phyloP scores from a whole-genome alignment of 2,888 invertebrate species.

The Drosophila austrosaltans region DNA sequence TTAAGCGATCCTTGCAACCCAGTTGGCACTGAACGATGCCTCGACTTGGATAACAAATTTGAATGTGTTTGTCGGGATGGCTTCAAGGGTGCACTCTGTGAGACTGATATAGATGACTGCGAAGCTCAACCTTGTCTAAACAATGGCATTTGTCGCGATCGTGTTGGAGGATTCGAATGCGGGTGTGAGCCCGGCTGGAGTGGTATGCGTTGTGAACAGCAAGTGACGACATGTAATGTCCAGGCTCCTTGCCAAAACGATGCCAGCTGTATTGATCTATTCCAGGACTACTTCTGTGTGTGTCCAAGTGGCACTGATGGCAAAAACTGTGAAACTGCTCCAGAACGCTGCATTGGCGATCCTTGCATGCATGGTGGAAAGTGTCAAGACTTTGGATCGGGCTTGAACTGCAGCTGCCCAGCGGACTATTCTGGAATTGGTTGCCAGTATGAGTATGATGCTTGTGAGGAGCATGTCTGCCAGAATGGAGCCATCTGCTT shows the following conservation, averaged over 20 bases:
- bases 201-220: constrained; percentile 92
- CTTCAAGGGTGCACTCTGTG: constrained; percentile 92
- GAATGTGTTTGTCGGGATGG: constrained; percentile 95
- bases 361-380: constrained; percentile 98
- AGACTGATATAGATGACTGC: constrained; percentile 94
- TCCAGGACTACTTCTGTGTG: constrained; percentile 87
- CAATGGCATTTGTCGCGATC: constrained; percentile 94
- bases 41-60: constrained; percentile 94
- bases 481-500: constrained; percentile 96
- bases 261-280: constrained; percentile 94
- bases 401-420: constrained; percentile 96
- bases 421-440: constrained; percentile 93
- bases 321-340: constrained; percentile 98
- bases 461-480: constrained; percentile 94
- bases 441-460: constrained; percentile 96
- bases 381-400: constrained; percentile 97
- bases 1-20: constrained; percentile 95
- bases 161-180: constrained; percentile 92
- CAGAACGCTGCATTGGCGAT: constrained; percentile 88
- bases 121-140: constrained; percentile 93
- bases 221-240: constrained; percentile 92
- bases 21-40: constrained; percentile 94
- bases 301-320: constrained; percentile 98
- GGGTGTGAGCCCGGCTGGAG: constrained; percentile 93
- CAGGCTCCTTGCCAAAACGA: constrained; percentile 96